Evolutionary conservation across 2,888 invertebrate genomes (phyloP), one percentile per base, ranked within the genome.

Genomic region (Lacanobia oleracea): DNA sequence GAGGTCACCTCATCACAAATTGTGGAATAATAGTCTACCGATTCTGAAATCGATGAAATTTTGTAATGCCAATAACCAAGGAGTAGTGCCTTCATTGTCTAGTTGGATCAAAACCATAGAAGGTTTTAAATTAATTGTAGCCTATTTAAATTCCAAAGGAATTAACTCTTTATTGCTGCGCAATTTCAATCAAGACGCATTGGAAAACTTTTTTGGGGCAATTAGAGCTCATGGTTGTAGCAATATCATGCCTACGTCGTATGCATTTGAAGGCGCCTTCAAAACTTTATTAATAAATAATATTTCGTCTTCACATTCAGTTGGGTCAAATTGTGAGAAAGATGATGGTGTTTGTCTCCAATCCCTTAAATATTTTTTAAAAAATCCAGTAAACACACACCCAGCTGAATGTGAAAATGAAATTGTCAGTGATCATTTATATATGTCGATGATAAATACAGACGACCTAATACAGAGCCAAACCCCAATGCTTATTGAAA

Each of bases 361-460:
- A 45, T 73, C 65, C 0, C 18, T 65, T 12, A 75, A 72, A 51
- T 14, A 21, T 63, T 59, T 72, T 62, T 63, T 75, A 48, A 12
- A 6, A 14, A 61, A 61, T 43, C 43, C 16, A 23, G n/a, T 10
- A 64, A 2, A 60, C 48, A 63, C 37, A 18, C 27, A 5, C n/a
- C n/a, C 51, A 43, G 48, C 62, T 61, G 72, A 56, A 68, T 72
- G 45, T 68, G 69, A 33, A 62, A 2, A 57, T 69, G 69, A 62
- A 72, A 74, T 65, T 27, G 62, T 67, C 14, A n/a, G 21, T 50
- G 21, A 0, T 27, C 64, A 76, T 16, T 51, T 68, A 6, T 5
- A 23, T 51, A 33, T 75, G 10, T 0, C 0, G 0, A 10, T 61
- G 5, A 0, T 50, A 72, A 54, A 71, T 60, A 37, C 71, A 40